Percentiles rank a stretch among this genome's conserved stretches.
Evolutionary conservation across 2,797 vertebrate genomes (phyloP).

Genomic region (Lemur catta): DNA sequence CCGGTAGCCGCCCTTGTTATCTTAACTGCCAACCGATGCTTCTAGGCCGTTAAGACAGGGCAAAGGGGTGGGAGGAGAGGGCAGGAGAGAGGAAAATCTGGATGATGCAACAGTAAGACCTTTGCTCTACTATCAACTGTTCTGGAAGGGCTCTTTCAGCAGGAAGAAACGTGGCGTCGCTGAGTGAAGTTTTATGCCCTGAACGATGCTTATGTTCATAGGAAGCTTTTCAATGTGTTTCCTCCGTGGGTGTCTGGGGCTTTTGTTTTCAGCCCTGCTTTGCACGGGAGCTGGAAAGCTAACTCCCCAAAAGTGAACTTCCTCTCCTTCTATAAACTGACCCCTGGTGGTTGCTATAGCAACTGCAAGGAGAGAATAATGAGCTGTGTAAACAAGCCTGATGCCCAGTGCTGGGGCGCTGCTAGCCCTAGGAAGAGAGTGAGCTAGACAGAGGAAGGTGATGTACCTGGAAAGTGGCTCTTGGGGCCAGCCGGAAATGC

Average conservation of each 20-base stretch:
- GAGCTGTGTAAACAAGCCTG: conserved; percentile 78
- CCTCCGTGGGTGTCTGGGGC: conserved; percentile 69
- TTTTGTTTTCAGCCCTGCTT: conserved; percentile 81
- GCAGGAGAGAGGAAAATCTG: neutral
- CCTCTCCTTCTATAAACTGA: conserved; percentile 84
- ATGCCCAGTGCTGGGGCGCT: conserved; percentile 44
- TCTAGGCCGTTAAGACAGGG: neutral
- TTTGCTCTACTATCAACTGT: neutral
- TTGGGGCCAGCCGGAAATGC: conserved; percentile 49
- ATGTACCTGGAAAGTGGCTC: conserved; percentile 52
- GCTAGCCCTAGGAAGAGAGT: neutral
- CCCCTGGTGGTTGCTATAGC: conserved; percentile 82
- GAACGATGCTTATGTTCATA: conserved; percentile 61
- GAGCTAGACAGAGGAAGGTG: neutral
- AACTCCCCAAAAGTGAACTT: conserved; percentile 82
- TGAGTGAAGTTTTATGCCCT: neutral
- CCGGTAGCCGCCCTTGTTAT: neutral
- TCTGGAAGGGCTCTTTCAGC: neutral
- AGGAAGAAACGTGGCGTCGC: conserved; percentile 51
- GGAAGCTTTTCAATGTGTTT: conserved; percentile 82
- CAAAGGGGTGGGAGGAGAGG: neutral
- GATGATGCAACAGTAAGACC: neutral
- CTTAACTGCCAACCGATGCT: neutral
- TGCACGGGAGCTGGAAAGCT: conserved; percentile 74
- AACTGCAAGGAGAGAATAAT: conserved; percentile 68